Percentiles rank a stretch among this genome's conserved stretches.
Evolutionary conservation across 1,140 invertebrate species (phyloP).

Genomic region (Eupristina koningsbergeri): DNA sequence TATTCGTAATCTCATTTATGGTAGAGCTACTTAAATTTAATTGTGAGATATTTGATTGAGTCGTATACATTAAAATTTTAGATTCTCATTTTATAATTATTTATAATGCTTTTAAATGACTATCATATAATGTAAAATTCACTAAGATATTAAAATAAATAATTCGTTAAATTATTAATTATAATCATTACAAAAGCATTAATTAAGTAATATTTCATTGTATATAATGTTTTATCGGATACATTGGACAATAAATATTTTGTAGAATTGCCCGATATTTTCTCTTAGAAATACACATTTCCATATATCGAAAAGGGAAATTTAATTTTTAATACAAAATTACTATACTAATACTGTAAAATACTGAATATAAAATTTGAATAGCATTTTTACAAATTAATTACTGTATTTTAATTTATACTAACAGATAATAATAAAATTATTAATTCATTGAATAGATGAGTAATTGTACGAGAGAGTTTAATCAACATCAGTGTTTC

Average conservation of each 20-base stretch:
- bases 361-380: neutral
- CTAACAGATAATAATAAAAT: neutral
- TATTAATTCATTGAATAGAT: no score
- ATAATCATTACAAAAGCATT: no score
- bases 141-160: neutral
- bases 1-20: conserved; percentile 46
- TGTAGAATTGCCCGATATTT: no score
- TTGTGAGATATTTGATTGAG: conserved; percentile 36
- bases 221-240: no score
- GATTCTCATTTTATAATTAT: conserved; percentile 9
- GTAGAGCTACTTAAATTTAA: conserved; percentile 46
- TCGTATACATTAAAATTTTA: conserved; percentile 21
- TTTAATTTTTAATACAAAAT: no score
- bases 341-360: no score
- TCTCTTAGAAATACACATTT: no score
- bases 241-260: no score
- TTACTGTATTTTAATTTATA: neutral
- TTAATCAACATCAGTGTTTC: neutral
- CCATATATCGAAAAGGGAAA: no score
- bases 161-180: neutral
- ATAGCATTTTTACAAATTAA: neutral
- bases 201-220: no score
- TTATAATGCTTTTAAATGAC: neutral
- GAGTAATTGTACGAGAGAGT: neutral
- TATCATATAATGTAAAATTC: neutral